Percentiles rank a stretch among this genome's conserved stretches.
Evolutionary conservation across 2,888 invertebrate species (phyloP).

Genomic region (Rhaphigaster nebulosa): DNA sequence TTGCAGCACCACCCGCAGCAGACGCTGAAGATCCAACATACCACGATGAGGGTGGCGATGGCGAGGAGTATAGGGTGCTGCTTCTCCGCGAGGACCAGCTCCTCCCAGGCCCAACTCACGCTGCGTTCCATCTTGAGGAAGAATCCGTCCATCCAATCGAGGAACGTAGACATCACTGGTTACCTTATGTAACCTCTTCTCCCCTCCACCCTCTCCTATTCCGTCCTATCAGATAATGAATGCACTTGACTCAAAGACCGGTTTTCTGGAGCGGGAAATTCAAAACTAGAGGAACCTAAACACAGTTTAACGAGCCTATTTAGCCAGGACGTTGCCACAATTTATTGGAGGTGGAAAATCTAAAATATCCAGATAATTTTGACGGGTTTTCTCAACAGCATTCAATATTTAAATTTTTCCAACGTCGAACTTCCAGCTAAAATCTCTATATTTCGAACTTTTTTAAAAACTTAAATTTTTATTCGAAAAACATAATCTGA

Average conservation of each 20-base stretch:
- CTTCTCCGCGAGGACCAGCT: neutral
- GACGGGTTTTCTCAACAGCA: too few species aligned
- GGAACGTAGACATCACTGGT: conserved; percentile 9
- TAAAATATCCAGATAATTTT: too few species aligned
- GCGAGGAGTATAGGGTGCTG: conserved; percentile 9
- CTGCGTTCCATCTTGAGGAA: neutral
- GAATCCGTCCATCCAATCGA: conserved; percentile 30
- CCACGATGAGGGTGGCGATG: conserved; percentile 8
- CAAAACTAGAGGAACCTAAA: too few species aligned
- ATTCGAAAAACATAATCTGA: too few species aligned
- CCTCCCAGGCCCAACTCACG: neutral
- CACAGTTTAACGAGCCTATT: too few species aligned
- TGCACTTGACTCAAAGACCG: neutral
- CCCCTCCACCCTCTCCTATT: neutral
- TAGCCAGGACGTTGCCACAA: too few species aligned
- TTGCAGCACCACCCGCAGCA: conserved; percentile 29
- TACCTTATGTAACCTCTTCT: neutral
- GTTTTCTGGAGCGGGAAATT: neutral
- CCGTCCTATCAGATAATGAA: neutral
- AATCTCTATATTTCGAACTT: too few species aligned
- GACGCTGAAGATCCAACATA: conserved; percentile 8
- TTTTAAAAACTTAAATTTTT: too few species aligned
- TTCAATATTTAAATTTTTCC: too few species aligned
- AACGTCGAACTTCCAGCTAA: too few species aligned
- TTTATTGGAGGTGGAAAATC: too few species aligned